These are phyloP conservation scores for Cirrhinus molitorella DNA, from an alignment of 2,797 vertebrate species.

Conservation along the genomic window DNA sequence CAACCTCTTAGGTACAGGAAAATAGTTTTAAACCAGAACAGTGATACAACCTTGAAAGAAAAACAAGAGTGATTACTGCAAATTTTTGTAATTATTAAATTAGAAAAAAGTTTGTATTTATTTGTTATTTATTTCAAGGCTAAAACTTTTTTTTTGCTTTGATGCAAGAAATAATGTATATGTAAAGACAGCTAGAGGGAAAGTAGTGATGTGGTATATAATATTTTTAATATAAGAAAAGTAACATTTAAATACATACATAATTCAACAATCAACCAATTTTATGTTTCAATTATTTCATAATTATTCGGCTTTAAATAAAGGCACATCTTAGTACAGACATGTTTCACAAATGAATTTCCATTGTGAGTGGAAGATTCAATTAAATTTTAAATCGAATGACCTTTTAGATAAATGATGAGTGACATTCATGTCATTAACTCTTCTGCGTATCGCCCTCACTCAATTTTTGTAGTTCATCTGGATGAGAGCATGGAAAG, in stretches of 20 bases:
- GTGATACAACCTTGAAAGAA: constrained; percentile 4
- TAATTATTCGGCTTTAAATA: neutral
- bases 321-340: neutral
- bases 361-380: neutral
- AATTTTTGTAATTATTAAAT: neutral
- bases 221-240: neutral
- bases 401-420: neutral
- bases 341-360: constrained; percentile 1
- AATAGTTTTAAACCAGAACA: constrained; percentile 17
- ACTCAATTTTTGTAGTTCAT: neutral
- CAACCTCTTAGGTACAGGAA: constrained; percentile 12
- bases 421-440: neutral
- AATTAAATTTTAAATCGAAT: neutral
- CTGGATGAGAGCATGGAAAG: neutral
- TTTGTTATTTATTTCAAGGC: neutral
- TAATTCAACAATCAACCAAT: neutral
- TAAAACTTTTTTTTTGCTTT: neutral
- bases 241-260: neutral
- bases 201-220: neutral
- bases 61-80: neutral
- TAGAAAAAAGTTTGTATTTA: neutral
- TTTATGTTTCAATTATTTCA: neutral
- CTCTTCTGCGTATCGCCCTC: neutral
- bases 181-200: neutral
- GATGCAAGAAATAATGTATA: neutral